These are phyloP conservation scores for Onychostoma macrolepis DNA, from an alignment of 2,113 vertebrate species.

Conservation along the genomic window DNA sequence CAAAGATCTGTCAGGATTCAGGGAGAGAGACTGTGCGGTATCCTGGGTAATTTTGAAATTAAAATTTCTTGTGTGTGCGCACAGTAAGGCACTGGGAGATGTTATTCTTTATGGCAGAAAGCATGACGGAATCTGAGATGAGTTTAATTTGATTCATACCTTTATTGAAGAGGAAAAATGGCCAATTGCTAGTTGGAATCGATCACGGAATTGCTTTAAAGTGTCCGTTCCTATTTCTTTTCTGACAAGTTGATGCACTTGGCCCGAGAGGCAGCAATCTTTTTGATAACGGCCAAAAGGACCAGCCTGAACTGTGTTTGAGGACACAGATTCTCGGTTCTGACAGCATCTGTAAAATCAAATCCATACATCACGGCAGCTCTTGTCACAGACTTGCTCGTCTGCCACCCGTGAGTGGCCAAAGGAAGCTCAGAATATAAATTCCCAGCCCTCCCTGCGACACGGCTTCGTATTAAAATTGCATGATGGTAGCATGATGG, in stretches of 20 bases:
- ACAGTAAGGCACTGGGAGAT: background rate
- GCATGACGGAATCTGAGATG: background rate
- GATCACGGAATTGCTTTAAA: constrained; percentile 28
- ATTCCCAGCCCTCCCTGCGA: background rate
- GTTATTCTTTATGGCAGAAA: background rate
- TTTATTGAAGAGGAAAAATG: background rate
- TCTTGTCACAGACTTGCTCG: background rate
- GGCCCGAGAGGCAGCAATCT: background rate
- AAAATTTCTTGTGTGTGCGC: background rate
- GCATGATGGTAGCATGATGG: constrained; percentile 43
- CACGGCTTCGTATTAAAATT: constrained; percentile 41
- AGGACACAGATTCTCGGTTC: constrained; percentile 18
- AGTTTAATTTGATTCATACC: constrained; percentile 13
- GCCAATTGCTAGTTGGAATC: background rate
- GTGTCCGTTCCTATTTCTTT: background rate
- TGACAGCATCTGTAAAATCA: constrained; percentile 34
- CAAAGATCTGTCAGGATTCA: background rate
- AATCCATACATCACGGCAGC: constrained; percentile 19
- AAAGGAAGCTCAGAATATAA: constrained; percentile 19
- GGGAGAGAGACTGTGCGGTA: background rate
- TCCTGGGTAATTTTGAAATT: background rate
- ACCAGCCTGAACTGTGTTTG: background rate
- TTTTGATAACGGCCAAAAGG: constrained; percentile 20
- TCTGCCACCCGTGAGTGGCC: background rate
- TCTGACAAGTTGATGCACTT: constrained; percentile 27